Conservation (phyloP, 2,797 vertebrate genomes). For the Lepus oiostolus region DNA sequence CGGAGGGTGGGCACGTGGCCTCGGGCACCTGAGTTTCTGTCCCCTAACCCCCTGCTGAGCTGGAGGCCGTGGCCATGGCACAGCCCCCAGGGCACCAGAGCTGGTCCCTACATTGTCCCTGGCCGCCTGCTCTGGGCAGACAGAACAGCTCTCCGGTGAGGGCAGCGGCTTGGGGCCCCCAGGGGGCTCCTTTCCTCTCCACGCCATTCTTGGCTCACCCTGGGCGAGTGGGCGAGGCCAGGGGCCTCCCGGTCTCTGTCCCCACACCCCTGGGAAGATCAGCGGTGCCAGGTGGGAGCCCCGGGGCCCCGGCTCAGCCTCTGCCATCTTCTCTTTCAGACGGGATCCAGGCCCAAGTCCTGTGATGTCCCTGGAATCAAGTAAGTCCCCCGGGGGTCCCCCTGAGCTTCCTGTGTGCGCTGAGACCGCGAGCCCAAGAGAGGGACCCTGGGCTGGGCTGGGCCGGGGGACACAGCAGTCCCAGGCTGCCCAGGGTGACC, state of each 20-base stretch:
- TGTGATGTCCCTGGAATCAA: constrained; percentile 99
- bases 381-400: constrained; percentile 89
- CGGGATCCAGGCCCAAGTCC: constrained; percentile 94
- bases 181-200: background rate
- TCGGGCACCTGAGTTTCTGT: background rate
- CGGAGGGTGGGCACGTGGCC: background rate
- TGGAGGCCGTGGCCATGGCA: background rate
- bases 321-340: constrained; percentile 88
- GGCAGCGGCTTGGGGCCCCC: background rate
- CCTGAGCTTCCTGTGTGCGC: background rate
- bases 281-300: too few species aligned
- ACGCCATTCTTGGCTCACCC: background rate
- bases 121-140: background rate
- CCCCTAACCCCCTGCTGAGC: too few species aligned
- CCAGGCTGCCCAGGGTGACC: background rate
- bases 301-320: background rate
- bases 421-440: background rate
- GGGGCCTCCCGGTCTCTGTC: too few species aligned
- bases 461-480: background rate
- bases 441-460: background rate
- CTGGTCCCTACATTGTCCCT: background rate
- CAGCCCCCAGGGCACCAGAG: background rate
- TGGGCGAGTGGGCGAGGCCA: background rate
- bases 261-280: too few species aligned
- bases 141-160: background rate